Base-by-base conservation (phyloP, 2,888 invertebrate genomes). In the Andrena camellia region DNA sequence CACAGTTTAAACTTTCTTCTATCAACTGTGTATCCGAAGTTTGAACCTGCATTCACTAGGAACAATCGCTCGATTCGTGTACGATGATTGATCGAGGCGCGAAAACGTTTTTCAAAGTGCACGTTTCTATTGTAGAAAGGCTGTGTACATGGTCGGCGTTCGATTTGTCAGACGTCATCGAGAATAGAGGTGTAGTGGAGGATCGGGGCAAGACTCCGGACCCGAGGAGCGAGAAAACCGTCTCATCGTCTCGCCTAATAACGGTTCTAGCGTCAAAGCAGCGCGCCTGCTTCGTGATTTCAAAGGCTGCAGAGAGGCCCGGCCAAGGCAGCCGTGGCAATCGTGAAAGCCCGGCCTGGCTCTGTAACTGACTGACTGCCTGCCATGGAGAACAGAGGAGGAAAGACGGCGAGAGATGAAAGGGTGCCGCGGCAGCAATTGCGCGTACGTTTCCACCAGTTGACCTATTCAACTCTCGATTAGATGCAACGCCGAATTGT, bases 381-480 rank as follows among this genome's bases (percentile, higher is more conserved):
- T 26, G 57, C 42, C 26, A 26, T 23, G 8, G 52, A 54, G 64
- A 20, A 69, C 59, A 8, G 60, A 48, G 69, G 72, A 66, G 72
- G 35, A 75, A 69, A 59, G 74, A 82, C 89, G 89, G 88, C 84
- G 48, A 89, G 48, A 89, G 88, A 89, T 88, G 89, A 88, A 88
- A 88, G 89, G 82, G 81, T 72, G 50, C 74, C 62, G 74, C 66
- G 50, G 63, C 84, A 70, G 84, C 89, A 88, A 89, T 89, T 89
- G 86, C 89, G 78, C 81, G 78, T 75, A 81, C 67, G 76, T 60
- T 77, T 87, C 79, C 72, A 83, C 26, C 83, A 87, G 82, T 87
- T 88, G 87, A 88, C 87, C 89, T 83, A 81, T 86, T 88, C 85
- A 85, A 81, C 89, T 70, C 78, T 75, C 75, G 80, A 86, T 81